A percentile compares a stretch with the other conserved stretches of the same genome.
Evolutionary conservation across 2,888 invertebrate genomes (phyloP).

Genomic region (Macrosoma leucophasiata): DNA sequence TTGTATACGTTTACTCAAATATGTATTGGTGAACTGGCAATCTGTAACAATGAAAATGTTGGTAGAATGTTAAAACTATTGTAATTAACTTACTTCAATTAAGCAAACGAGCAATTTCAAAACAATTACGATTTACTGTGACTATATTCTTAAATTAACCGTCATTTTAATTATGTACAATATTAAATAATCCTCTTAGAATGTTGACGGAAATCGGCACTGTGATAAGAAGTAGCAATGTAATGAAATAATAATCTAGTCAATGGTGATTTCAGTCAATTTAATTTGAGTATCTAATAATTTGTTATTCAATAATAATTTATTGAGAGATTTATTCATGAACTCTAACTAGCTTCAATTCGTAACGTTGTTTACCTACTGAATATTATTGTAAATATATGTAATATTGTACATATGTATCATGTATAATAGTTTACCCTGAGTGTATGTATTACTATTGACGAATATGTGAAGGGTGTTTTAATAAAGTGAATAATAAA

Average conservation of each 20-base stretch:
- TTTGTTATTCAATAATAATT: conserved; percentile 16
- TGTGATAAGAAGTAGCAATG: conserved; percentile 28
- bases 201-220: conserved; percentile 25
- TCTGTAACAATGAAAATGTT: no score
- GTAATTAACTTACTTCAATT: no score
- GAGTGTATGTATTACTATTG: conserved; percentile 59
- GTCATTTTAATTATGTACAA: no score
- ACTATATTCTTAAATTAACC: no score
- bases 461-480: conserved; percentile 66
- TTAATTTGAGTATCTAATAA: conserved; percentile 6
- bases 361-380: conserved; percentile 24
- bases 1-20: conserved; percentile 63
- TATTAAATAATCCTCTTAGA: conserved; percentile 43
- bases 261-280: conserved; percentile 10
- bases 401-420: conserved; percentile 54
- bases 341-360: conserved; percentile 18
- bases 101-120: no score
- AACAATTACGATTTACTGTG: no score
- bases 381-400: conserved; percentile 40
- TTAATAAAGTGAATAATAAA: conserved; percentile 68
- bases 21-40: no score
- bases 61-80: no score
- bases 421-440: conserved; percentile 51
- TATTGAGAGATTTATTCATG: conserved; percentile 27
- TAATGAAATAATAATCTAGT: conserved; percentile 27